These are phyloP conservation scores for Himalopsyche tibetana DNA, from an alignment of 2,888 invertebrate species.

Conservation along the genomic window DNA sequence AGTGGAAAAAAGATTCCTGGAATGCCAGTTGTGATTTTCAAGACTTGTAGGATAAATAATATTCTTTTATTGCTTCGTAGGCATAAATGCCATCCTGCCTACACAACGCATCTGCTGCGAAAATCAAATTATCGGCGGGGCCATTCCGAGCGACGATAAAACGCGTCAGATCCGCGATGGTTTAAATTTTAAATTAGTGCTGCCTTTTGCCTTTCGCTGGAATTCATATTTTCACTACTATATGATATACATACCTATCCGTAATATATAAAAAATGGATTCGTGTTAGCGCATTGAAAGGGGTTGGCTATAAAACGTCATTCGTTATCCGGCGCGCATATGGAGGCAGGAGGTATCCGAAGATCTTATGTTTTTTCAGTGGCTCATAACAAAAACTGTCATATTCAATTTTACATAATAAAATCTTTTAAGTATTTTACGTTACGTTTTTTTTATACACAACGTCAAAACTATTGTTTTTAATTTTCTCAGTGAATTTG, in stretches of 20 bases:
- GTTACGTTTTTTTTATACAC: too few relatives aligned
- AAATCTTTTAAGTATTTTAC: too few relatives aligned
- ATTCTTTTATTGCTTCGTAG: too few relatives aligned
- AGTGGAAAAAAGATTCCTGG: too few relatives aligned
- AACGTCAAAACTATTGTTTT: too few relatives aligned
- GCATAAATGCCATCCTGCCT: not conserved
- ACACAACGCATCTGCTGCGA: not conserved
- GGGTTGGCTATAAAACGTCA: slow-evolving; percentile 26
- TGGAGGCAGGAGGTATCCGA: not conserved
- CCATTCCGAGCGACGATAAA: slow-evolving; percentile 3
- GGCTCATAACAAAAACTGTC: not conserved
- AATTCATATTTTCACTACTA: not conserved
- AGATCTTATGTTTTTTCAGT: not conserved
- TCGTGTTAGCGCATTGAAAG: slow-evolving; percentile 31
- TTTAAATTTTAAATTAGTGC: slow-evolving; percentile 21
- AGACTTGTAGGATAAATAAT: too few relatives aligned
- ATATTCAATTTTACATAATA: not conserved
- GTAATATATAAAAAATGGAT: not conserved
- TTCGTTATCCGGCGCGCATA: slow-evolving; percentile 14
- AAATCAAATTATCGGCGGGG: slow-evolving; percentile 2
- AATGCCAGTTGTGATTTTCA: too few relatives aligned
- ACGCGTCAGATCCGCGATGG: not conserved
- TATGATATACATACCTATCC: not conserved
- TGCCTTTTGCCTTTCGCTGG: not conserved
- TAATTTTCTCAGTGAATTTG: too few relatives aligned